phyloP scores from a whole-genome alignment of 2,888 invertebrate species.

The Lacanobia wlatinum region DNA sequence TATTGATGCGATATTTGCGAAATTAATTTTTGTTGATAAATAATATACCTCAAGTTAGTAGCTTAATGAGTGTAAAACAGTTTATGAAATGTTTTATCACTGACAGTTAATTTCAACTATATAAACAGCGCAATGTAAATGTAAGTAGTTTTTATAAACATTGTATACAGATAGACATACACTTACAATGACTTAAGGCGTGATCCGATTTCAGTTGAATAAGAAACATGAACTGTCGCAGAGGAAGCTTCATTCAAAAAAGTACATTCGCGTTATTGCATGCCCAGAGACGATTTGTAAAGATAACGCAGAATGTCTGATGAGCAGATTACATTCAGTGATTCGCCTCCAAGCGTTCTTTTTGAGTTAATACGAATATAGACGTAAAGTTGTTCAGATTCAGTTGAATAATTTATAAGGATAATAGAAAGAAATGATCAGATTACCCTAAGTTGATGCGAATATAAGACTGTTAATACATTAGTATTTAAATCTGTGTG shows the following conservation, averaged over 20 bases:
- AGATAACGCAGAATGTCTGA: slow-evolving; percentile 58
- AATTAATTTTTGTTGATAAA: slow-evolving; percentile 46
- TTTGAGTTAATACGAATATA: slow-evolving; percentile 59
- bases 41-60: slow-evolving; percentile 20
- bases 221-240: slow-evolving; percentile 55
- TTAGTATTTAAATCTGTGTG: slow-evolving; percentile 28
- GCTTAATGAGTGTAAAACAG: slow-evolving; percentile 7
- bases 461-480: slow-evolving; percentile 47
- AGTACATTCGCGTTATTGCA: slow-evolving; percentile 62
- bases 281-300: slow-evolving; percentile 62
- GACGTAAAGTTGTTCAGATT: slow-evolving; percentile 62
- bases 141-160: neutral
- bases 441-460: slow-evolving; percentile 56
- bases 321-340: slow-evolving; percentile 60
- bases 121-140: neutral
- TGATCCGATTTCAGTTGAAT: slow-evolving; percentile 51
- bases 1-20: slow-evolving; percentile 35
- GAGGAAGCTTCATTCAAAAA: slow-evolving; percentile 54
- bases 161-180: neutral
- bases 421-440: slow-evolving; percentile 64
- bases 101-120: neutral
- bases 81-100: slow-evolving; percentile 16
- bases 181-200: neutral
- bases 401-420: slow-evolving; percentile 68
- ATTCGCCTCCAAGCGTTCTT: slow-evolving; percentile 58